A percentile compares a stretch with the other conserved stretches of the same genome.
These are phyloP conservation scores for Amazona guildingii DNA, from an alignment of 2,113 vertebrate species.

Conservation along the genomic window DNA sequence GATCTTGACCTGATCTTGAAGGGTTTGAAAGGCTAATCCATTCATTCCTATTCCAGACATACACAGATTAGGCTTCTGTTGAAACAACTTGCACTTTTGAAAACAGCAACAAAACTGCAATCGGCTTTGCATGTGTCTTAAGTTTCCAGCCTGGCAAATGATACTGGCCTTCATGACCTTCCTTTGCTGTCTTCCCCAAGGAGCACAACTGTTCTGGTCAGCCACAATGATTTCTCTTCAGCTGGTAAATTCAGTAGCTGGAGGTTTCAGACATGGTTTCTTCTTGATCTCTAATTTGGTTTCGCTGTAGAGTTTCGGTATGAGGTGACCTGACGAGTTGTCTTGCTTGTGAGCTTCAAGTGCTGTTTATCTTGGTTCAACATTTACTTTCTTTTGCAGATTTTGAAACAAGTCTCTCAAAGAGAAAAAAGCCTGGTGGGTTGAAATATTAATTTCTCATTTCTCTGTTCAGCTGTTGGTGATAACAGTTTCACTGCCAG, in stretches of 20 bases:
- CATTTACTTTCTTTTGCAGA: not conserved
- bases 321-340: not conserved
- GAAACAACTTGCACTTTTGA: constrained; percentile 46
- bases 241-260: not conserved
- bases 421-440: not conserved
- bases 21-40: constrained; percentile 57
- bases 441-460: not conserved
- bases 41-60: constrained; percentile 65
- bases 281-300: not conserved
- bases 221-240: not conserved
- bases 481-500: not conserved
- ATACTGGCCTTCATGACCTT: not conserved
- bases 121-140: constrained; percentile 6
- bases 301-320: not conserved
- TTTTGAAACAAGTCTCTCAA: not conserved
- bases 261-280: not conserved
- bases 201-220: not conserved
- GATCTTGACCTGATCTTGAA: constrained; percentile 43
- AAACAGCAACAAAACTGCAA: constrained; percentile 33
- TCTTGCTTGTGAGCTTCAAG: not conserved
- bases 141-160: constrained; percentile 8
- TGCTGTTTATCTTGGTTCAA: not conserved
- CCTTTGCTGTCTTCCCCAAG: not conserved
- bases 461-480: not conserved
- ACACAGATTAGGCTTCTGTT: constrained; percentile 51